Evolutionary conservation across 2,888 invertebrate species (phyloP).

Genomic region (Nysson spinosus): DNA sequence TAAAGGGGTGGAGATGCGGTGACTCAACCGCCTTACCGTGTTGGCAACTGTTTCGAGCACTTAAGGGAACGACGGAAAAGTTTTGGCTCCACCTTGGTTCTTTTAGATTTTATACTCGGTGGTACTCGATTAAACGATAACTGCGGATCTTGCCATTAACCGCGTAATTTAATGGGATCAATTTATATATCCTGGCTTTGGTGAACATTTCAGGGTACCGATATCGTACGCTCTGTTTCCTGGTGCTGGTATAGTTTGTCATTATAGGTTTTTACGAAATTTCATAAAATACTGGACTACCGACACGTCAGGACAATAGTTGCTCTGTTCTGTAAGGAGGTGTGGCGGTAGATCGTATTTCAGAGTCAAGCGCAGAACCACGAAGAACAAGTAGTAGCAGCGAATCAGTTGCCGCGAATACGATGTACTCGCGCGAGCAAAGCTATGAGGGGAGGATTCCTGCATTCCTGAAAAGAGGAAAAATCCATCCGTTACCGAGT

Average conservation of each 20-base stretch:
- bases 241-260: too few relatives aligned
- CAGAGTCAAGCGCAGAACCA: constrained; percentile 73
- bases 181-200: too few relatives aligned
- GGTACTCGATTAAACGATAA: constrained; percentile 8
- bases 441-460: constrained; percentile 8
- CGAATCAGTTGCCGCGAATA: constrained; percentile 28
- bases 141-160: not conserved
- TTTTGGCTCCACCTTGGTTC: constrained; percentile 32
- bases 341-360: constrained; percentile 73
- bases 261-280: not conserved
- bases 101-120: not conserved
- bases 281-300: not conserved
- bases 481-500: constrained; percentile 23
- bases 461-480: constrained; percentile 19
- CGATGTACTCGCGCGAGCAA: constrained; percentile 20
- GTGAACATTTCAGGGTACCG: too few relatives aligned
- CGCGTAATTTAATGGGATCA: too few relatives aligned
- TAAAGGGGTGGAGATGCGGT: not conserved
- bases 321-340: constrained; percentile 64
- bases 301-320: constrained; percentile 63
- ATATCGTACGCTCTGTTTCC: too few relatives aligned
- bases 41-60: constrained; percentile 70
- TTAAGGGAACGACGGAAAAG: constrained; percentile 59
- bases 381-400: constrained; percentile 65
- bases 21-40: constrained; percentile 26